These are phyloP conservation scores for Proisotoma minuta DNA, from an alignment of 2,888 invertebrate species.

Conservation along the genomic window DNA sequence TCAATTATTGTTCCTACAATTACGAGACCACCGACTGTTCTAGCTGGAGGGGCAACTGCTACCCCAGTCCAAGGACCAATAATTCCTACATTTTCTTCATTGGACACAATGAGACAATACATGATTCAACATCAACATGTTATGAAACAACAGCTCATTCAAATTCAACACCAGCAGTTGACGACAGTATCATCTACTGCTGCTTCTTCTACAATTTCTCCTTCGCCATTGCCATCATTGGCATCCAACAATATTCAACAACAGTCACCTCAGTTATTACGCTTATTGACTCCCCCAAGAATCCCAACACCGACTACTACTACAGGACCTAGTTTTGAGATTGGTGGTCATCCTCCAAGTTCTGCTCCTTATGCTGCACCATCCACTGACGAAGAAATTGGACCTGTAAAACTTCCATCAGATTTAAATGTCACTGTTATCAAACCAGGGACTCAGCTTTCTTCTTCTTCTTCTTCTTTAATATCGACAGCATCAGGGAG, in stretches of 20 bases:
- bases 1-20: background rate
- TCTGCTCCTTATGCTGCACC: background rate
- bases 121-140: constrained; percentile 21
- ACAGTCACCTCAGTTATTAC: background rate
- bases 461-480: too few relatives aligned
- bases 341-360: background rate
- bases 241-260: background rate
- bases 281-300: background rate
- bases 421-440: background rate
- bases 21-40: background rate
- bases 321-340: background rate
- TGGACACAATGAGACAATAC: constrained; percentile 19
- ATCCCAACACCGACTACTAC: background rate
- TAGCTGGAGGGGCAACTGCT: constrained; percentile 14
- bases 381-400: background rate
- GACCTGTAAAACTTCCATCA: background rate
- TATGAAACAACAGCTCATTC: constrained; percentile 13
- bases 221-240: background rate
- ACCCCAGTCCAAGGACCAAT: constrained; percentile 1
- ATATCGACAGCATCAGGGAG: too few relatives aligned
- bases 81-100: constrained; percentile 9
- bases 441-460: background rate
- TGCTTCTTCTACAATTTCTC: constrained; percentile 11
- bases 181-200: constrained; percentile 15
- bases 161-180: constrained; percentile 10